A percentile compares a stretch with the other conserved stretches of the same genome.
Conservation (phyloP, 2,113 vertebrate species). For the Myxocyprinus asiaticus region DNA sequence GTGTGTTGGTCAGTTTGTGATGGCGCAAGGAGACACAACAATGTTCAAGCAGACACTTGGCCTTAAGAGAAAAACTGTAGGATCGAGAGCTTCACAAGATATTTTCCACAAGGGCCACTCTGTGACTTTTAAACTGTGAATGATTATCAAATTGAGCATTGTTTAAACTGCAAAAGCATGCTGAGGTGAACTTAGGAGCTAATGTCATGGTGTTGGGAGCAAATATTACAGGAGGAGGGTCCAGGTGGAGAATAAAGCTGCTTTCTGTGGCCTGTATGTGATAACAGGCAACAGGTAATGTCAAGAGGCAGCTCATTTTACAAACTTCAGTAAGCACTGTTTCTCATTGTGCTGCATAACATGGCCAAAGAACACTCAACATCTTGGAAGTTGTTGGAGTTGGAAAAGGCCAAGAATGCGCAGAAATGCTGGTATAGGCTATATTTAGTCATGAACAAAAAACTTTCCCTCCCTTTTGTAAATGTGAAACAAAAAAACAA, state of each 20-base stretch:
- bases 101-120: neutral
- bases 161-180: slow-evolving; percentile 40
- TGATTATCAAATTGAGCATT: slow-evolving; percentile 47
- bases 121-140: slow-evolving; percentile 32
- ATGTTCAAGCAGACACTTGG: neutral
- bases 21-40: neutral
- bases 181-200: slow-evolving; percentile 51
- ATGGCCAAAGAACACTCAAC: neutral
- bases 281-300: slow-evolving; percentile 44
- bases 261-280: slow-evolving; percentile 33
- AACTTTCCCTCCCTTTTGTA: no score
- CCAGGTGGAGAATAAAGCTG: slow-evolving; percentile 37
- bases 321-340: slow-evolving; percentile 18
- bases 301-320: slow-evolving; percentile 33
- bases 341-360: slow-evolving; percentile 1
- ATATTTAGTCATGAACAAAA: neutral
- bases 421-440: no score
- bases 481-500: no score
- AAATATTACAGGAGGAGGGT: slow-evolving; percentile 10
- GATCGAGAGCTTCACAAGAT: neutral
- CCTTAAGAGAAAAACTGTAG: slow-evolving; percentile 38
- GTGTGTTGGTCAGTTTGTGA: slow-evolving; percentile 7
- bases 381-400: neutral
- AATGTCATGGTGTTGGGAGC: slow-evolving; percentile 34
- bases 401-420: neutral